Evolutionary conservation across 2,113 vertebrate species (phyloP).

Genomic region (Gymnarchus niloticus): DNA sequence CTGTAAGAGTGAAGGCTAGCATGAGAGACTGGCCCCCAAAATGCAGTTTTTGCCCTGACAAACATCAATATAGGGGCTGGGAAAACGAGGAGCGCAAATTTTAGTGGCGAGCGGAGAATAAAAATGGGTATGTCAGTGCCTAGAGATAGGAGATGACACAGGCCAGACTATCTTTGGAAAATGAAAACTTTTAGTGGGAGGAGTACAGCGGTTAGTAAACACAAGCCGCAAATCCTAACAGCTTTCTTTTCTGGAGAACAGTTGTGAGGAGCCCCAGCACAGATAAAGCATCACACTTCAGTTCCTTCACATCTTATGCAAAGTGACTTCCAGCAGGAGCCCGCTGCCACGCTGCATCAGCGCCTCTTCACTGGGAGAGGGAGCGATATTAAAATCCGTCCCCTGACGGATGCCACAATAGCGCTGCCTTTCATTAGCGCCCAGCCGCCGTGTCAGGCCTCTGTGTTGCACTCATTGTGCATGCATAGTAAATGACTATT

Average conservation of each 20-base stretch:
- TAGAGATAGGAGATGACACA: background rate
- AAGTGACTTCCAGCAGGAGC: slow-evolving; percentile 79
- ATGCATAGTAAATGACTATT: slow-evolving; percentile 87
- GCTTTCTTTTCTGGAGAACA: slow-evolving; percentile 31
- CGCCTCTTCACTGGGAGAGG: slow-evolving; percentile 69
- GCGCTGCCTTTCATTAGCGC: slow-evolving; percentile 78
- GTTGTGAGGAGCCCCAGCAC: slow-evolving; percentile 32
- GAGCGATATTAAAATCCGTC: slow-evolving; percentile 62
- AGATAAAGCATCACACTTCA: slow-evolving; percentile 75
- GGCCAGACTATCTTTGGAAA: slow-evolving; percentile 14
- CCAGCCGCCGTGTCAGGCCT: slow-evolving; percentile 68
- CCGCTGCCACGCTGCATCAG: slow-evolving; percentile 72
- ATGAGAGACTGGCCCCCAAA: background rate
- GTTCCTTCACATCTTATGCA: slow-evolving; percentile 74
- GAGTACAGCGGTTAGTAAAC: slow-evolving; percentile 29
- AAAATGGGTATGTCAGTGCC: background rate
- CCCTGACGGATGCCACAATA: slow-evolving; percentile 72
- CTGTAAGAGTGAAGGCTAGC: background rate
- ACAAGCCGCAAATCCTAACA: slow-evolving; percentile 22
- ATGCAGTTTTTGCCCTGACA: background rate
- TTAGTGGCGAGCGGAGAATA: background rate
- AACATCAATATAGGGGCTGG: background rate
- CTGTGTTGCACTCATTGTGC: slow-evolving; percentile 77
- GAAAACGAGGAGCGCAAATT: background rate
- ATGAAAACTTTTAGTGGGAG: slow-evolving; percentile 25